Conservation (phyloP, 2,113 vertebrate genomes). For the Gymnocephalus cernua region DNA sequence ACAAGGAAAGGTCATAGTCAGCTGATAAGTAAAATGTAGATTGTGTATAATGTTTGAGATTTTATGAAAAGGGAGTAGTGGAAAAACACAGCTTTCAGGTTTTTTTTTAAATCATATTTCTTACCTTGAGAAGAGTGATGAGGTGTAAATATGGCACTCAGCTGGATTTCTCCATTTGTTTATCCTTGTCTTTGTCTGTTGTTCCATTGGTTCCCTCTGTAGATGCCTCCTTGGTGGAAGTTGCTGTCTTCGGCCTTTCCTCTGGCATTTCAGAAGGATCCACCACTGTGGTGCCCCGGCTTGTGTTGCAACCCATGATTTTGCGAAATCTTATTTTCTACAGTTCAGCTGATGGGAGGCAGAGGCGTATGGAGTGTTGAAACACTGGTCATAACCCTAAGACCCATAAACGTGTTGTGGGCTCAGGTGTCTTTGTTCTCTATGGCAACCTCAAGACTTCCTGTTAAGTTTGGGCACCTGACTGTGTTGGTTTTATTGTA, state of each 20-base stretch:
- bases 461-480: constrained; percentile 50
- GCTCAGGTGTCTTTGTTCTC: constrained; percentile 65
- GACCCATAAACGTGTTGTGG: constrained; percentile 60
- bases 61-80: neutral
- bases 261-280: constrained; percentile 72
- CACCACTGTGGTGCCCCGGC: constrained; percentile 63
- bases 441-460: constrained; percentile 72
- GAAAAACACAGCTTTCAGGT: neutral
- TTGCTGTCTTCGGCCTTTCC: constrained; percentile 63
- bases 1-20: constrained; percentile 7
- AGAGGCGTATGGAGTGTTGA: constrained; percentile 23
- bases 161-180: constrained; percentile 32
- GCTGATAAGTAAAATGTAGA: neutral
- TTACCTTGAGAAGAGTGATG: constrained; percentile 42
- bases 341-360: constrained; percentile 28
- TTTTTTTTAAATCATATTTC: neutral
- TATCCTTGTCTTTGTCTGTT: constrained; percentile 33
- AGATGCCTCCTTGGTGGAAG: constrained; percentile 29
- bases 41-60: neutral
- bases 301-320: constrained; percentile 82
- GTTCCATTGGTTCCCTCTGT: constrained; percentile 26
- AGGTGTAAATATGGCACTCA: constrained; percentile 27
- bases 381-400: constrained; percentile 50
- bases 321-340: neutral
- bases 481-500: constrained; percentile 62